Percentiles rank a stretch among this genome's conserved stretches.
Evolutionary conservation across 2,797 vertebrate genomes (phyloP).

Genomic region (Chelon labrosus): DNA sequence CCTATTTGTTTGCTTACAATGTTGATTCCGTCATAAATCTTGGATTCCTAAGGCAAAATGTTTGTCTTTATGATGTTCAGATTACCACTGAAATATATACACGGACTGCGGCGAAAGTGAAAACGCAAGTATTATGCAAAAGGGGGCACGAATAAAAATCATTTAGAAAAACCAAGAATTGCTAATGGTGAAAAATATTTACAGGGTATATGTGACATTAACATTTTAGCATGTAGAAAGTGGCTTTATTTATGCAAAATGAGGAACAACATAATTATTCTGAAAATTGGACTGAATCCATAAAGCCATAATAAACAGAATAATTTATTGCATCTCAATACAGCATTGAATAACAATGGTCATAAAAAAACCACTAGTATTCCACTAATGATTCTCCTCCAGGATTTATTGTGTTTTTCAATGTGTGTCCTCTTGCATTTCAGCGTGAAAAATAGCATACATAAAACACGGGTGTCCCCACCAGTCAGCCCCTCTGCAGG

Average conservation of each 20-base stretch:
- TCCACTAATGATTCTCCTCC: constrained; percentile 81
- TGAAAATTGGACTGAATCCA: constrained; percentile 74
- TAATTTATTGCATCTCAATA: constrained; percentile 80
- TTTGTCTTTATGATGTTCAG: constrained; percentile 72
- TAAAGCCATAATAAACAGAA: constrained; percentile 76
- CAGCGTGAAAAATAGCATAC: constrained; percentile 81
- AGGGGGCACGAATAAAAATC: constrained; percentile 17
- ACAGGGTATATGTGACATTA: constrained; percentile 26
- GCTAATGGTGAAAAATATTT: constrained; percentile 31
- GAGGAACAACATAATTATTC: constrained; percentile 73
- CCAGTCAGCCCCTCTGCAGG: constrained; percentile 78
- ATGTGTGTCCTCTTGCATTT: constrained; percentile 79
- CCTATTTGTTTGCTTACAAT: constrained; percentile 85
- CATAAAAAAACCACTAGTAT: constrained; percentile 79
- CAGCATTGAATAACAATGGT: constrained; percentile 80
- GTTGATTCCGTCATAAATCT: constrained; percentile 81
- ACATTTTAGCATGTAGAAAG: constrained; percentile 34
- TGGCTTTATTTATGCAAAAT: constrained; percentile 60
- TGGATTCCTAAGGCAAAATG: constrained; percentile 66
- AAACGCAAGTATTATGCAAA: constrained; percentile 36
- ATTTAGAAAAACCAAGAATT: constrained; percentile 29
- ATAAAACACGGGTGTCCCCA: constrained; percentile 83
- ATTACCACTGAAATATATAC: constrained; percentile 60
- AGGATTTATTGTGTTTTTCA: constrained; percentile 82
- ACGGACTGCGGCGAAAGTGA: constrained; percentile 18